These are phyloP conservation scores for Parnassius mnemosyne DNA, from an alignment of 2,888 invertebrate genomes.

Conservation along the genomic window DNA sequence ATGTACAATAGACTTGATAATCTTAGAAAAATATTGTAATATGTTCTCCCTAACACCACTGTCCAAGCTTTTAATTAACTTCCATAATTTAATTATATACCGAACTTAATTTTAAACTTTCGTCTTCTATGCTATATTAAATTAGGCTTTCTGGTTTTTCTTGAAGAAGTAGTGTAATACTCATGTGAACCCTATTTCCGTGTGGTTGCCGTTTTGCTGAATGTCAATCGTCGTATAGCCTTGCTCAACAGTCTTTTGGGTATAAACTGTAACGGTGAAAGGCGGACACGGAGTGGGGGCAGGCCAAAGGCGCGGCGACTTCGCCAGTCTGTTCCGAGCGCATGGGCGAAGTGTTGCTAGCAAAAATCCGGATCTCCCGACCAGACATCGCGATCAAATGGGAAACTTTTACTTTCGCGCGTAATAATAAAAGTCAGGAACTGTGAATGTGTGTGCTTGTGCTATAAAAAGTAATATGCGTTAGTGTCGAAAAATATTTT, in stretches of 20 bases:
- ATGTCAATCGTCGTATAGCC: slow-evolving; percentile 77
- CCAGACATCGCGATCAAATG: slow-evolving; percentile 24
- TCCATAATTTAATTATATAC: too few relatives aligned
- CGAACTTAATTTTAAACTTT: not conserved
- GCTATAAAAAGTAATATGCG: slow-evolving; percentile 46
- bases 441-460: slow-evolving; percentile 38
- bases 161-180: too few relatives aligned
- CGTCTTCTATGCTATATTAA: not conserved
- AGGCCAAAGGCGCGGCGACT: slow-evolving; percentile 42
- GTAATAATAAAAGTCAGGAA: slow-evolving; percentile 41
- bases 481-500: slow-evolving; percentile 49
- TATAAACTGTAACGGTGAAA: slow-evolving; percentile 61
- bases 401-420: slow-evolving; percentile 45
- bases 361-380: slow-evolving; percentile 30
- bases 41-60: too few relatives aligned
- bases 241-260: slow-evolving; percentile 72
- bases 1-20: too few relatives aligned
- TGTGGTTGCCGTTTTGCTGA: slow-evolving; percentile 67
- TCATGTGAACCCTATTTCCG: slow-evolving; percentile 57
- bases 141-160: slow-evolving; percentile 17
- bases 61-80: too few relatives aligned
- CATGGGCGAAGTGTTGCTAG: slow-evolving; percentile 35
- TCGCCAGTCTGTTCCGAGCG: slow-evolving; percentile 47
- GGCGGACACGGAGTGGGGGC: slow-evolving; percentile 69
- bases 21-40: too few relatives aligned